These are phyloP conservation scores for Hartigia nigra DNA, from an alignment of 2,888 invertebrate genomes.

Conservation along the genomic window DNA sequence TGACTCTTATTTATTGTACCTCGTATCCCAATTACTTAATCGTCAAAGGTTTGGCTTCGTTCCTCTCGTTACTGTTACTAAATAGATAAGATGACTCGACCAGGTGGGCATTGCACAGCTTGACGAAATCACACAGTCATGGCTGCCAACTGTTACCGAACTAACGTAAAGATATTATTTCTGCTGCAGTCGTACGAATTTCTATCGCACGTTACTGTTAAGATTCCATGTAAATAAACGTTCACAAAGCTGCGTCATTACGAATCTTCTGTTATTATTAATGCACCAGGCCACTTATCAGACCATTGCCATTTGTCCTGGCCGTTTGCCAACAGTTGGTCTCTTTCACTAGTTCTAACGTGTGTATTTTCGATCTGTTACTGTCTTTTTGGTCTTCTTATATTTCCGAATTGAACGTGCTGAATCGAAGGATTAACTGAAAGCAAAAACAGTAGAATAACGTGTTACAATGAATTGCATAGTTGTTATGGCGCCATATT, in stretches of 20 bases:
- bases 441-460: background rate
- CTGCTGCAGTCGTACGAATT: background rate
- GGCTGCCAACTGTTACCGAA: constrained; percentile 9
- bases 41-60: background rate
- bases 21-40: background rate
- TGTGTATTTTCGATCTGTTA: background rate
- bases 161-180: background rate
- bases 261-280: background rate
- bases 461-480: background rate
- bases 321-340: background rate
- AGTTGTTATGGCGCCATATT: background rate
- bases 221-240: background rate
- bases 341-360: background rate
- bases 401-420: background rate
- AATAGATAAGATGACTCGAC: background rate
- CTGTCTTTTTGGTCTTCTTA: background rate
- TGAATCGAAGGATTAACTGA: background rate
- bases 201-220: background rate
- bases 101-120: background rate
- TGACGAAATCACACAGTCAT: background rate
- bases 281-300: background rate
- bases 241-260: background rate
- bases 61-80: background rate
- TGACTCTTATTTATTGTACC: background rate
- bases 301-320: background rate